Conservation (phyloP, 2,888 invertebrate species). For the Masnerella sp. region DNA sequence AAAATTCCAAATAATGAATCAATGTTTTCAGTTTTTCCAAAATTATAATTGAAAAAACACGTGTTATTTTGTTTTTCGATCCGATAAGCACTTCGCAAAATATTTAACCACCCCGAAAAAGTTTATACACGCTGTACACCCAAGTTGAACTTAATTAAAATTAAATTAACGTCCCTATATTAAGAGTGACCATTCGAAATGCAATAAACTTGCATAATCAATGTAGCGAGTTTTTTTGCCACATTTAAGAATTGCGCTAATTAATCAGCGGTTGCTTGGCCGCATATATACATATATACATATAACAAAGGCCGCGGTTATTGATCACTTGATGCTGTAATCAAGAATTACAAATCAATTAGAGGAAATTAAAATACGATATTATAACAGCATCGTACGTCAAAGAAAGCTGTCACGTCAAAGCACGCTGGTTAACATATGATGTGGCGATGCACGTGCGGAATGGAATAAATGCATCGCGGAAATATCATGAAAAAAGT, state of each 20-base stretch:
- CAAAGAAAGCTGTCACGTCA: conserved; percentile 38
- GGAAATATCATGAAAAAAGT: conserved; percentile 47
- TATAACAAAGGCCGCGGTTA: conserved; percentile 7
- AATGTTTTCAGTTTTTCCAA: no score
- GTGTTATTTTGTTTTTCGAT: no score
- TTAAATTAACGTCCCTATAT: no score
- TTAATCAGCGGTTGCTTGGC: neutral
- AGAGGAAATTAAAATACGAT: conserved; percentile 23
- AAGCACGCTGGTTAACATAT: conserved; percentile 37
- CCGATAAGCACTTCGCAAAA: no score
- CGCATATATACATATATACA: conserved; percentile 2
- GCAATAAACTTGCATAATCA: conserved; percentile 3
- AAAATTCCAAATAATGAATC: no score
- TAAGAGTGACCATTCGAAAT: conserved; percentile 5
- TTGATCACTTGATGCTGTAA: conserved; percentile 17
- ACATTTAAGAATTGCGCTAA: conserved; percentile 1
- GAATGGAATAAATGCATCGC: conserved; percentile 48
- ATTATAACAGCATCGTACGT: conserved; percentile 28
- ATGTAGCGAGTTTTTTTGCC: neutral
- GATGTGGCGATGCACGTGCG: conserved; percentile 32
- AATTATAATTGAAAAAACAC: no score
- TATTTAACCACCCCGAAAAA: no score
- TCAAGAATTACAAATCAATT: conserved; percentile 28
- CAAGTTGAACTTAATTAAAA: no score
- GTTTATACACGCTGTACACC: no score